Evolutionary conservation across 2,113 vertebrate species (phyloP).

Genomic region (Axis porcinus): DNA sequence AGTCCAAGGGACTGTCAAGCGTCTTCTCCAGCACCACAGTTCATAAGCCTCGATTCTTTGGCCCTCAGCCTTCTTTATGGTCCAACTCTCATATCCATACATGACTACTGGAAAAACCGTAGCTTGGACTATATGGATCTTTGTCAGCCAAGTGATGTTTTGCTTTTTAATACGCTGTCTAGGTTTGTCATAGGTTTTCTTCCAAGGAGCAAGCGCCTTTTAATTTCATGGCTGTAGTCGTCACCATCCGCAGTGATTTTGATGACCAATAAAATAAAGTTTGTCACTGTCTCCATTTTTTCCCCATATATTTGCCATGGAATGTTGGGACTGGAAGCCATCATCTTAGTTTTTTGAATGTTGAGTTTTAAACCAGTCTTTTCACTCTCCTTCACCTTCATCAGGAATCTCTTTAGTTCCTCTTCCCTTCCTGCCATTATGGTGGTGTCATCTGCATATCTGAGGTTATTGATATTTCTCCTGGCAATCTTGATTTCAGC

Average conservation of each 20-base stretch:
- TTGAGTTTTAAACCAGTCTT: not conserved
- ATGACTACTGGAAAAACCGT: not conserved
- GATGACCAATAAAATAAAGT: not conserved
- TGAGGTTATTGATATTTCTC: not conserved
- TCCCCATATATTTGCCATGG: not conserved
- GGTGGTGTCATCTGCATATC: not conserved
- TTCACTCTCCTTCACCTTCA: not conserved
- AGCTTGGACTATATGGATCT: not conserved
- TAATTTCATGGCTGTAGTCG: not conserved
- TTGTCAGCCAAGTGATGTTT: not conserved
- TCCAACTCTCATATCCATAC: not conserved
- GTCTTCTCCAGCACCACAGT: not conserved
- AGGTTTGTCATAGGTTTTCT: not conserved
- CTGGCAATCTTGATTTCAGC: not conserved
- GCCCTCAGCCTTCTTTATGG: not conserved
- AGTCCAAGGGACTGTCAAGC: not conserved
- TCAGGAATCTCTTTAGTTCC: not conserved
- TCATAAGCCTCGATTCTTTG: not conserved
- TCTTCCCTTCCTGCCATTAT: not conserved
- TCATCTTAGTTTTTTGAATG: not conserved
- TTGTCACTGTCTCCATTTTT: not conserved
- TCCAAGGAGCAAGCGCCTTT: not conserved
- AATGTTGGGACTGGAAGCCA: not conserved
- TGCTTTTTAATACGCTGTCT: not conserved
- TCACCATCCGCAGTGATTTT: accelerated